These are phyloP conservation scores for Pardalotus punctatus DNA, from an alignment of 2,113 vertebrate genomes.

Conservation along the genomic window DNA sequence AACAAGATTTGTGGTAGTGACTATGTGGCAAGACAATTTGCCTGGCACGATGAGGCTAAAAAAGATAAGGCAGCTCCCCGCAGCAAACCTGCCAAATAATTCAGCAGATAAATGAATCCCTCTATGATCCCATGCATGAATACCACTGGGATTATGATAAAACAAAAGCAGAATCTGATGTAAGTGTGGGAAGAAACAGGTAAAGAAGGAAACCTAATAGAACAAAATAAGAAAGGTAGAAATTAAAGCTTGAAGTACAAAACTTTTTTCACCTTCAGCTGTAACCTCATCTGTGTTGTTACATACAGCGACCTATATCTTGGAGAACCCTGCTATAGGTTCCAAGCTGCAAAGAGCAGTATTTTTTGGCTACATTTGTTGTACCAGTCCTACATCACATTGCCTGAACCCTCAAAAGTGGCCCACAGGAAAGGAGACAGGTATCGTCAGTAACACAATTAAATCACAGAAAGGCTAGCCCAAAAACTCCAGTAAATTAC, in stretches of 20 bases:
- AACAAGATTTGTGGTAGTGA: background rate
- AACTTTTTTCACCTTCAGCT: background rate
- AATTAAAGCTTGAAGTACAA: background rate
- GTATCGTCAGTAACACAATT: fast-evolving
- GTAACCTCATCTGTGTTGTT: background rate
- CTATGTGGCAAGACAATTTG: background rate
- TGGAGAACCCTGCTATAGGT: background rate
- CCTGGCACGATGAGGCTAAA: background rate
- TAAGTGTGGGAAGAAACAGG: background rate
- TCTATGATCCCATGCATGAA: background rate
- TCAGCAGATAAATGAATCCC: background rate
- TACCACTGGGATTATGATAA: background rate
- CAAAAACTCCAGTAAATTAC: background rate
- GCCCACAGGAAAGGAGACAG: background rate
- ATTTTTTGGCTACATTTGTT: background rate
- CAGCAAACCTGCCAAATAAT: background rate
- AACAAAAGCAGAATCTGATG: background rate
- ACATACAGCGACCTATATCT: background rate
- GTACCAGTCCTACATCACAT: background rate
- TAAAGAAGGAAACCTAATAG: background rate
- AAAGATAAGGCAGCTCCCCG: background rate
- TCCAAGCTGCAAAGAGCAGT: background rate
- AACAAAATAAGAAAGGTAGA: background rate
- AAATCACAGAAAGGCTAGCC: background rate
- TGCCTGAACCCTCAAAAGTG: background rate